Conservation (phyloP, 37 sponge, comb jelly and placozoan species). For the Halisarca cf. caerulea region DNA sequence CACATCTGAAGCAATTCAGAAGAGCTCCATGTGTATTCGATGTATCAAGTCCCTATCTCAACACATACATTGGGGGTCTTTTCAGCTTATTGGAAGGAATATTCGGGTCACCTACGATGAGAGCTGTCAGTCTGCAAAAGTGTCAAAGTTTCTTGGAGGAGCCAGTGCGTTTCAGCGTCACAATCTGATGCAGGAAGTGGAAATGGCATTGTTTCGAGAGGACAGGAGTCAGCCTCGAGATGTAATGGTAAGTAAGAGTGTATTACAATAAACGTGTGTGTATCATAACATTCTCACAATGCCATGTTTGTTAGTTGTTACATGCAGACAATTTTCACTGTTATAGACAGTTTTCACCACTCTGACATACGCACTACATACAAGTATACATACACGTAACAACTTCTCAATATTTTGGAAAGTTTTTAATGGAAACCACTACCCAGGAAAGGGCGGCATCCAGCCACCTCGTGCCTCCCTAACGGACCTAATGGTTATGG, state of each 20-base stretch:
- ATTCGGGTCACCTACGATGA: neutral
- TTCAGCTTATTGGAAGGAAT: constrained; percentile 78
- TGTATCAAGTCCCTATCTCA: constrained; percentile 63
- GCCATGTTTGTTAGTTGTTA: too few relatives aligned
- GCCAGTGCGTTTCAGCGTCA: constrained; percentile 47
- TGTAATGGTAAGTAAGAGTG: constrained; percentile 13
- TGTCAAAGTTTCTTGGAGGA: neutral
- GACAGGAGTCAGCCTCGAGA: neutral
- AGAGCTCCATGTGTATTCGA: constrained; percentile 68
- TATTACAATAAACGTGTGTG: too few relatives aligned
- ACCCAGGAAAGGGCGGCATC: too few relatives aligned
- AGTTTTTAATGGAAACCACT: too few relatives aligned
- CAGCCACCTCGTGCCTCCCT: too few relatives aligned
- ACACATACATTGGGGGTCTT: constrained; percentile 80
- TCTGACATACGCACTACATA: too few relatives aligned
- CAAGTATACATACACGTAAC: too few relatives aligned
- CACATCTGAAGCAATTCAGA: constrained; percentile 61
- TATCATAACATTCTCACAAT: too few relatives aligned
- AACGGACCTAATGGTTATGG: too few relatives aligned
- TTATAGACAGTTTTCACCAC: too few relatives aligned
- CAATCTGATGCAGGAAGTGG: constrained; percentile 46
- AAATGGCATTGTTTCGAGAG: constrained; percentile 26
- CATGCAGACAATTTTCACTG: too few relatives aligned
- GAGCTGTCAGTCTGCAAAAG: neutral
- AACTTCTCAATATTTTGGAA: too few relatives aligned